A percentile compares a stretch with the other conserved stretches of the same genome.
These are phyloP conservation scores for Alethe castanea DNA, from an alignment of 2,113 vertebrate species.

Conservation along the genomic window DNA sequence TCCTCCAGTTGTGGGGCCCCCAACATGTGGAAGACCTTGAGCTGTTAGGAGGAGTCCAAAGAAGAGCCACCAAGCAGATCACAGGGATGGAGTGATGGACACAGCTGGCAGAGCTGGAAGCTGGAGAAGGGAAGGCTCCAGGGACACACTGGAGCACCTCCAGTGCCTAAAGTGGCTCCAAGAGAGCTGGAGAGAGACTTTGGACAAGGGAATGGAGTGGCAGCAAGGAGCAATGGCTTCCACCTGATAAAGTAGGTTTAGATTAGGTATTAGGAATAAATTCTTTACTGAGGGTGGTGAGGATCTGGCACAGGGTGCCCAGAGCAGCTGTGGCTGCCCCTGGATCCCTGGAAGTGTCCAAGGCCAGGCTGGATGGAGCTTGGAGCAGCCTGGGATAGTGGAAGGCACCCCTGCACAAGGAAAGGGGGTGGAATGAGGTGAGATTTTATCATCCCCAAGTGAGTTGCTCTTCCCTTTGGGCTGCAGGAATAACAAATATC, in stretches of 20 bases:
- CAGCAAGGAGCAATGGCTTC: neutral
- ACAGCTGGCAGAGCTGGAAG: neutral
- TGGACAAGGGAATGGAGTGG: neutral
- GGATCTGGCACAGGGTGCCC: fast-evolving
- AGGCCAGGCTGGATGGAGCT: fast-evolving
- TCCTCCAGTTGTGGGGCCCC: neutral
- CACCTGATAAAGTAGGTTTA: neutral
- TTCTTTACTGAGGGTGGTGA: neutral
- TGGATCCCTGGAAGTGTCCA: neutral
- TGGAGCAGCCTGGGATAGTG: neutral
- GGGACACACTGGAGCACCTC: neutral
- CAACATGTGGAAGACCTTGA: neutral
- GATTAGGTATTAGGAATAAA: neutral
- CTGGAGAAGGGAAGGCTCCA: neutral
- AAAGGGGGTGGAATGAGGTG: neutral
- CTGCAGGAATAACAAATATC: neutral
- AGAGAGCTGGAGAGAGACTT: neutral
- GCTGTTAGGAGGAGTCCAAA: neutral
- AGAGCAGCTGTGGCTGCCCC: neutral
- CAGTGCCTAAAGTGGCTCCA: neutral
- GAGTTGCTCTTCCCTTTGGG: neutral
- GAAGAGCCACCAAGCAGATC: neutral
- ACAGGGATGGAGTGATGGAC: neutral
- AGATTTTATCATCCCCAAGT: neutral
- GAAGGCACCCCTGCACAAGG: neutral